Evolutionary conservation across 2,888 invertebrate genomes (phyloP), one percentile per base, ranked within the genome.

Genomic region (Hecatera dysodea): DNA sequence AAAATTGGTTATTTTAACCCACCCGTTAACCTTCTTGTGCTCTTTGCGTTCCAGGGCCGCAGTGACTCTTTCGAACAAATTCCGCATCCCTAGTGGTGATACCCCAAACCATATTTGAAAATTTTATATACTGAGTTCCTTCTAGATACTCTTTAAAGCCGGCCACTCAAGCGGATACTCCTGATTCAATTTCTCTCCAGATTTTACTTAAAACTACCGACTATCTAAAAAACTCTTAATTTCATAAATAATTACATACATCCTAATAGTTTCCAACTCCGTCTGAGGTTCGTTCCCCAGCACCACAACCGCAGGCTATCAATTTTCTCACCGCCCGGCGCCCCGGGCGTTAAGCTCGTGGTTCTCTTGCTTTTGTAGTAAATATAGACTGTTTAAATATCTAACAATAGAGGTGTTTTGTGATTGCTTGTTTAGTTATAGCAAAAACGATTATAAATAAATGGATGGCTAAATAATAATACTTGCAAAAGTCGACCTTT

Each of bases 261-360:
- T 9, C 33, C 12, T 2, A 48, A 48, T 29, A 64, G 33, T 67
- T 42, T n/a, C 12, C 36, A 42, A 27, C 29, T 29, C 1, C 15
- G 24, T 33, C n/a, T 24, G 24, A n/a, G 56, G 50, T 42, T 29
- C 29, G n/a, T 7, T 29, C 15, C 48, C 15, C 7, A 33, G n/a
- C 11, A 11, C 22, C 17, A 15, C 22, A 48, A 69, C 68, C 68
- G 22, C 39, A 56, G 24, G 24, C 50, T 36, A 70, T 70, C 50
- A 59, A 59, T 52, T 69, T 52, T 33, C 27, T 8, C 70, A 39
- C 15, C 39, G 56, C 15, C 53, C 12, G 52, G 1, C 39, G 56
- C 15, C 53, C 12, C 59, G 1, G 44, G 59, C 24, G 50, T 24
- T 33, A 12, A 57, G 50, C 39, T 68, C 17, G 33, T 36, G 56